A percentile compares a stretch with the other conserved stretches of the same genome.
Evolutionary conservation across 2,113 vertebrate species (phyloP).

Genomic region (Chelonoidis abingdonii): DNA sequence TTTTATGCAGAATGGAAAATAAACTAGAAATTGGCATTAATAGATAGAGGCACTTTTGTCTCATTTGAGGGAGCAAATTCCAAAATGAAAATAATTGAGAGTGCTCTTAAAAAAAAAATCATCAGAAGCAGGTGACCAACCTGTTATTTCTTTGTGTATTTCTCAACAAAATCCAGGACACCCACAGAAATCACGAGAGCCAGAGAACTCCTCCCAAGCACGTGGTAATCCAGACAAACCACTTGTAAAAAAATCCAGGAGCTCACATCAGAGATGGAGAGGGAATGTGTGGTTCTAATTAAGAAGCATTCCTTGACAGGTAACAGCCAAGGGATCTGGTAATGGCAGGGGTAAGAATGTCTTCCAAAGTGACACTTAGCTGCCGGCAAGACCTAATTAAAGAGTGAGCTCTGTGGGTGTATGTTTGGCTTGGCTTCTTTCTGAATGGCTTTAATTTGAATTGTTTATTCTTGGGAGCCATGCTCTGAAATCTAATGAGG

Average conservation of each 20-base stretch:
- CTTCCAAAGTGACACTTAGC: not conserved
- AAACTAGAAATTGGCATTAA: not conserved
- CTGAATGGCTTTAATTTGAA: not conserved
- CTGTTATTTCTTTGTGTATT: not conserved
- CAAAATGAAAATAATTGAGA: not conserved
- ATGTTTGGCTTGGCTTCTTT: not conserved
- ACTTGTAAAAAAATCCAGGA: not conserved
- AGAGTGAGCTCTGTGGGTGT: not conserved
- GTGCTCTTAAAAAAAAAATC: not conserved
- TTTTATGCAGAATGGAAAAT: not conserved
- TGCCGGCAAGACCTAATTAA: not conserved
- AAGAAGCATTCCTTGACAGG: not conserved
- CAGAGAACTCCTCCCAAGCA: not conserved
- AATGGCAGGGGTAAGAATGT: not conserved
- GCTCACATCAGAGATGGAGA: not conserved
- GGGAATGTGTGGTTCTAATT: not conserved
- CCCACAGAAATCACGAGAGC: not conserved
- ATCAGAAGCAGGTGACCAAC: not conserved
- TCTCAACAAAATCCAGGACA: not conserved
- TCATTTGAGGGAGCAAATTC: not conserved
- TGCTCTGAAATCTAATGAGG: not conserved
- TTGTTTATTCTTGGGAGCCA: not conserved
- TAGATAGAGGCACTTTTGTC: not conserved
- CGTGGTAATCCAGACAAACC: not conserved
- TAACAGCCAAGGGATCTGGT: not conserved